Conservation (phyloP, 30 jellyfish, hydroid and myxozoan genomes). For the Mastigias papua region DNA sequence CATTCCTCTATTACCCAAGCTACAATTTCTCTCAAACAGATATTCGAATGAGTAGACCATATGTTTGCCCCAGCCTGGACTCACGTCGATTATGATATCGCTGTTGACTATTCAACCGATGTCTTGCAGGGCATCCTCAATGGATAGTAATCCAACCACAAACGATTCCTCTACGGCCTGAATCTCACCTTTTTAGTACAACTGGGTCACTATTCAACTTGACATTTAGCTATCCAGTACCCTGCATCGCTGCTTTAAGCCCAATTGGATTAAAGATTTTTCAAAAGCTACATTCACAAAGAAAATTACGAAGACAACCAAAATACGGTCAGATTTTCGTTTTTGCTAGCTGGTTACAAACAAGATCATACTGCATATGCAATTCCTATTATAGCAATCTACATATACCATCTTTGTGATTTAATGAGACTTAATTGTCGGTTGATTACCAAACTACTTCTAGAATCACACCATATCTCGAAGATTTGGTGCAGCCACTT, state of each 20-base stretch:
- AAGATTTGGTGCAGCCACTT: no score
- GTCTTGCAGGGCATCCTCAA: slow-evolving; percentile 55
- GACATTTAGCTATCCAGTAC: slow-evolving; percentile 24
- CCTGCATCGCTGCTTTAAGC: slow-evolving; percentile 55
- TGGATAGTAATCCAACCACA: slow-evolving; percentile 29
- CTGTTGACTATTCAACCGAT: background rate
- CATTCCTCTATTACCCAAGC: slow-evolving; percentile 1
- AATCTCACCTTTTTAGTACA: background rate
- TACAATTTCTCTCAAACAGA: background rate
- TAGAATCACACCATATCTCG: no score
- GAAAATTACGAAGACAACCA: slow-evolving; percentile 56
- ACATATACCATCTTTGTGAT: no score
- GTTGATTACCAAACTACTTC: no score
- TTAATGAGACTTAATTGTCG: no score
- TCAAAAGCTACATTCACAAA: slow-evolving; percentile 47
- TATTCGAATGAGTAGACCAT: background rate
- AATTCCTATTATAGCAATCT: no score
- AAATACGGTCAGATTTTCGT: slow-evolving; percentile 29
- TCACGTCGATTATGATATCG: background rate
- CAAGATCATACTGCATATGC: background rate
- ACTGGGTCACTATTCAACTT: slow-evolving; percentile 77
- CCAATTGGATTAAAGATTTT: slow-evolving; percentile 71
- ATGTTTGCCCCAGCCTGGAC: background rate
- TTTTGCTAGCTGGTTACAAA: slow-evolving; percentile 1
- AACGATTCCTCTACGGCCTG: slow-evolving; percentile 12